Conservation (phyloP, 2,797 vertebrate genomes). For the Nyctalus aviator region DNA sequence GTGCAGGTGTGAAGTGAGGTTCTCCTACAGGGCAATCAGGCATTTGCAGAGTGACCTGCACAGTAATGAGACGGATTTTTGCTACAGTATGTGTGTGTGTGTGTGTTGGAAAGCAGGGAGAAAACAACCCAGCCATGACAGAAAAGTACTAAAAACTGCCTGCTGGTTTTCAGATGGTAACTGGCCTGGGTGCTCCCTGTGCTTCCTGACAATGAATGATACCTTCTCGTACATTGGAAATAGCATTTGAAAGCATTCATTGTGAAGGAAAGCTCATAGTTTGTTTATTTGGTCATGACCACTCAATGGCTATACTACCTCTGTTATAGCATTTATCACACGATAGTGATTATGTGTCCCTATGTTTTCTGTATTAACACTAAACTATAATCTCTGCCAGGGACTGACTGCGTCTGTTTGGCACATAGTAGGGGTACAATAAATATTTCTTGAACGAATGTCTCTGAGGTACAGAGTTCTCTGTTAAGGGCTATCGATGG, state of each 20-base stretch:
- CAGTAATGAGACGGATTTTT: not conserved
- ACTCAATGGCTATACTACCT: not conserved
- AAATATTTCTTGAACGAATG: not conserved
- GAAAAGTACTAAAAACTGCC: not conserved
- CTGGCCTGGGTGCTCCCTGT: not conserved
- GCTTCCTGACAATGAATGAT: not conserved
- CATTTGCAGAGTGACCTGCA: not conserved
- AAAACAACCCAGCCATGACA: not conserved
- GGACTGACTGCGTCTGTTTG: not conserved
- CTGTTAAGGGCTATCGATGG: not conserved
- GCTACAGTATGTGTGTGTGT: not conserved
- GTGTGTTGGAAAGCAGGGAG: not conserved
- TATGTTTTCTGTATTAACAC: not conserved
- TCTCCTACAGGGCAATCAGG: not conserved
- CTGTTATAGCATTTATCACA: not conserved
- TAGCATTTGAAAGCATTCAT: not conserved
- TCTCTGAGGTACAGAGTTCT: not conserved
- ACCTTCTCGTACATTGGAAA: not conserved
- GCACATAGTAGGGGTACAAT: not conserved
- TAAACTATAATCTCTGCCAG: not conserved
- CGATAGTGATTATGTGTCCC: not conserved
- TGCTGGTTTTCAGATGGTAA: constrained; percentile 7
- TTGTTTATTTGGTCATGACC: not conserved
- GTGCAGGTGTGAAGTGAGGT: not conserved
- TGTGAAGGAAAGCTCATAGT: not conserved